Evolutionary conservation across 2,888 invertebrate genomes (phyloP).

Genomic region (Slavum lentiscoides): DNA sequence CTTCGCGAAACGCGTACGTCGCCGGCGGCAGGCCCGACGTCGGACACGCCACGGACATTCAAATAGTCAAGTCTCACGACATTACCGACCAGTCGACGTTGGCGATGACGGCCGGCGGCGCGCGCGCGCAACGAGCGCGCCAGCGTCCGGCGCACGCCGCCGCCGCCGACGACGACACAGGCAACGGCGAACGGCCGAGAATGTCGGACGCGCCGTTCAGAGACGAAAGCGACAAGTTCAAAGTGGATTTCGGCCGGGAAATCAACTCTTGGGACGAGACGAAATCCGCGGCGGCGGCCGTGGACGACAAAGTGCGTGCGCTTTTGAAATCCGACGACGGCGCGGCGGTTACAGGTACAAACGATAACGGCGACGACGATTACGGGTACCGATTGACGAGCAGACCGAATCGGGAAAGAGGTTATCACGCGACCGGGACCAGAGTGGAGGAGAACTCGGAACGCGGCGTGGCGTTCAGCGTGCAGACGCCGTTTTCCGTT

Average conservation of each 20-base stretch:
- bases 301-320: neutral
- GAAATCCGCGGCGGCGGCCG: neutral
- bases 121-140: conserved; percentile 16
- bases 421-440: conserved; percentile 2
- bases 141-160: too few relatives aligned
- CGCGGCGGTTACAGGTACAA: neutral
- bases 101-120: neutral
- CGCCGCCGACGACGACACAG: too few relatives aligned
- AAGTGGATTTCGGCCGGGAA: conserved; percentile 14
- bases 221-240: conserved; percentile 41
- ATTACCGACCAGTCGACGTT: conserved; percentile 22
- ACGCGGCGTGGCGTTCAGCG: conserved; percentile 25
- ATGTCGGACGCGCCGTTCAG: neutral
- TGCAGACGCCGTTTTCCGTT: conserved; percentile 45
- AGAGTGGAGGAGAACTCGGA: conserved; percentile 23
- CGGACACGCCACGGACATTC: conserved; percentile 46
- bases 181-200: neutral
- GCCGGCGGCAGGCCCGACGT: neutral
- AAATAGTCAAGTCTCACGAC: conserved; percentile 34
- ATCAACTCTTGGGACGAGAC: neutral
- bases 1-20: neutral
- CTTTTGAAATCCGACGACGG: neutral
- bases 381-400: neutral
- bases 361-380: neutral
- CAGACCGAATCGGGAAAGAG: neutral